phyloP scores from a whole-genome alignment of 1,140 invertebrate species.

The Drosophila paulistorum region DNA sequence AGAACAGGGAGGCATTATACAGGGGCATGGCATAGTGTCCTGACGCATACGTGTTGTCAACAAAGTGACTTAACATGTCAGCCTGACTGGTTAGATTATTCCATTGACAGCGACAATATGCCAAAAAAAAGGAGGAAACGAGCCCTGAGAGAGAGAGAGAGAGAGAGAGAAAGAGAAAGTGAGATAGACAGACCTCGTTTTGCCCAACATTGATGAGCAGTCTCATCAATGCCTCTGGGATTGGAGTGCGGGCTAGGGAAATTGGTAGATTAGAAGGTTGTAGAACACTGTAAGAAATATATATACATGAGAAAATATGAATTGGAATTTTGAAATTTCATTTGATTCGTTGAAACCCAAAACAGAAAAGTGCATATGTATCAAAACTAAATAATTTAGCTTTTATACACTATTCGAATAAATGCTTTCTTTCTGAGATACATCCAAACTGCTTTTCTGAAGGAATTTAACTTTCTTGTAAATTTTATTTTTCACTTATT shows the following conservation, averaged over 20 bases:
- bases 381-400: no score
- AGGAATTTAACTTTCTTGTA: background rate
- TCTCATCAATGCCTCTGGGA: slow-evolving; percentile 42
- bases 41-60: slow-evolving; percentile 34
- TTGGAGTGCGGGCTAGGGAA: slow-evolving; percentile 17
- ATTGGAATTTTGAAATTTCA: no score
- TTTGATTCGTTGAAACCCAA: no score
- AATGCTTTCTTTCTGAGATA: no score
- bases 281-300: background rate
- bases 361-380: no score
- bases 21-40: slow-evolving; percentile 8
- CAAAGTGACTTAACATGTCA: slow-evolving; percentile 76
- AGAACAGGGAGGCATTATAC: slow-evolving; percentile 1
- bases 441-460: no score
- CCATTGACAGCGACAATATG: slow-evolving; percentile 59
- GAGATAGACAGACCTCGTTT: slow-evolving; percentile 1
- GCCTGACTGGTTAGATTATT: slow-evolving; percentile 64
- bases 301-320: no score
- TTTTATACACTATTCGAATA: no score
- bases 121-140: slow-evolving; percentile 24
- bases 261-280: slow-evolving; percentile 5
- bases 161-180: background rate
- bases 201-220: slow-evolving; percentile 31
- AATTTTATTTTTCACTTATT: background rate
- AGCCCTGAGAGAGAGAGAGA: background rate